Evolutionary conservation across 2,888 invertebrate genomes (phyloP).

Genomic region (Formica aserva): DNA sequence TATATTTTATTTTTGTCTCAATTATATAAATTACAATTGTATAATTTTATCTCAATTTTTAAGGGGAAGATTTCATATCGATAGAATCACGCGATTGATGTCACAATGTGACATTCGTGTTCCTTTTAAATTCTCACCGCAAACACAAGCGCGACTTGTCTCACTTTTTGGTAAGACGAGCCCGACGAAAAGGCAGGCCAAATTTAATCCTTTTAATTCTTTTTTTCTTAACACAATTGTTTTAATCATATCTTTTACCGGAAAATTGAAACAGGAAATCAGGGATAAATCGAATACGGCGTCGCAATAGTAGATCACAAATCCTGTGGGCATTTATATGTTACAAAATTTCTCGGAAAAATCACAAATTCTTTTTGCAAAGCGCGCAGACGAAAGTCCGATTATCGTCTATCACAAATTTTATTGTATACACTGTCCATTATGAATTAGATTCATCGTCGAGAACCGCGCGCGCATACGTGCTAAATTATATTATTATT

Average conservation of each 20-base stretch:
- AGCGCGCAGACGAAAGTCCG: constrained; percentile 34
- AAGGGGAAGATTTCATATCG: constrained; percentile 1
- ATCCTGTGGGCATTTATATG: constrained; percentile 14
- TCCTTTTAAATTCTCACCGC: constrained; percentile 35
- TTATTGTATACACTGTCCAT: constrained; percentile 43
- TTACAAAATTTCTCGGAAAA: constrained; percentile 35
- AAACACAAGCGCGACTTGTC: constrained; percentile 22
- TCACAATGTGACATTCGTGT: constrained; percentile 31
- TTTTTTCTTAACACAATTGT: constrained; percentile 27
- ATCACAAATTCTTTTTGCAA: constrained; percentile 19
- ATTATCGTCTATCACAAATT: constrained; percentile 53
- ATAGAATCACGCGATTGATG: background rate
- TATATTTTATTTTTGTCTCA: background rate
- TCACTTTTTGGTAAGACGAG: constrained; percentile 26
- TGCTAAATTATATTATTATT: constrained; percentile 46
- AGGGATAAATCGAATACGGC: constrained; percentile 13
- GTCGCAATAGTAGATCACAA: constrained; percentile 18
- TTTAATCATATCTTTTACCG: constrained; percentile 20
- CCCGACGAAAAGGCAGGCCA: constrained; percentile 36
- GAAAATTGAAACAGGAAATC: background rate
- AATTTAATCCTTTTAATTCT: constrained; percentile 50
- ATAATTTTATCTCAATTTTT: constrained; percentile 4
- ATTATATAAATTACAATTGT: constrained; percentile 8
- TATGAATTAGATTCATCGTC: constrained; percentile 13
- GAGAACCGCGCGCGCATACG: constrained; percentile 1